Base-by-base conservation (phyloP, 2,113 vertebrate genomes). In the Pyrgilauda ruficollis region DNA sequence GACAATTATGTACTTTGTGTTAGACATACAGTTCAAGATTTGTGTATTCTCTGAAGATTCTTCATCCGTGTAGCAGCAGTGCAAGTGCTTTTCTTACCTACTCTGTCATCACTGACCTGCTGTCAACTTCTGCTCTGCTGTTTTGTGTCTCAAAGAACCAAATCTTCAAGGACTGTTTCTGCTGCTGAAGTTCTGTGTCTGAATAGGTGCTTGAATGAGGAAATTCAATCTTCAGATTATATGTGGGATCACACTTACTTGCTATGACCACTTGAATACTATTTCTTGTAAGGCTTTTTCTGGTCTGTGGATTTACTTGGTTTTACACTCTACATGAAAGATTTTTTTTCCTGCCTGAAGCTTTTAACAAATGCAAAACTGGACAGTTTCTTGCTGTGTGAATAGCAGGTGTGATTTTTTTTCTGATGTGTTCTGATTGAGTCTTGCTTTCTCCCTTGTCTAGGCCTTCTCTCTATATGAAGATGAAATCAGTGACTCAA, bases 401-500 rank as follows among this genome's bases (percentile, higher is more conserved):
- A 62, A n/a, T 80, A 30, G 33, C 75, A 70, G 19, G 12, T 90
- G 52, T 62, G 53, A 58, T 52, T 50, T 52, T 15, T 82, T 75
- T 31, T 46, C 37, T 87, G 28, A 16, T 85, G 26, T 74, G 39
- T 50, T 88, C 53, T 89, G 53, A 63, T 63, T 70, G 33, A 83
- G 18, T 70, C 35, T 73, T 84, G 20, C 43, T 35, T 53, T 90
- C 41, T 80, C 44, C 31, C 68, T 41, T 94, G 16, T 73, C 43
- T 94, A 99, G 99, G 99, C 99, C 15, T 99, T 99, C 93, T 99
- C 99, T 53, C 97, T 99, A 10, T 99, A 99, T 55, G 99, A 99
- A 97, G 99, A 99, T 84, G 99, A 99, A 98, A 99, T 99, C 97
- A 99, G 99, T 75, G 99, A 99, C 97, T 99, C 99, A 33, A 99